Percentiles rank a stretch among this genome's conserved stretches.
phyloP scores from a whole-genome alignment of 2,113 vertebrate species.

The Leiothrix lutea region DNA sequence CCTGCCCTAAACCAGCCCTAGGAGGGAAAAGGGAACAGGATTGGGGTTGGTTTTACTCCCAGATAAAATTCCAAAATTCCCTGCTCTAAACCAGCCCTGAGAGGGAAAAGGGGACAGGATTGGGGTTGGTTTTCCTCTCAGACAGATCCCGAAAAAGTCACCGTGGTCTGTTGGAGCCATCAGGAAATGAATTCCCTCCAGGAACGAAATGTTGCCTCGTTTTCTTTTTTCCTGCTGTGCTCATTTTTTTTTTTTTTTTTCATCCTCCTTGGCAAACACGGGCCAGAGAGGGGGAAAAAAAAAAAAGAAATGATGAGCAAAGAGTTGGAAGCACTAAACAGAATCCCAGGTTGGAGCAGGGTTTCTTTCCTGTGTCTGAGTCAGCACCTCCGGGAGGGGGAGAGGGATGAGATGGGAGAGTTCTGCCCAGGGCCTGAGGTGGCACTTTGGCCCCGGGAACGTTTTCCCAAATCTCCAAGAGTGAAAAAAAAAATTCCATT shows the following conservation, averaged over 20 bases:
- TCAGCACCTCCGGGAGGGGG: not conserved
- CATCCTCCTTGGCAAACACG: not conserved
- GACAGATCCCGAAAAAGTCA: not conserved
- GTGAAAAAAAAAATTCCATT: not conserved
- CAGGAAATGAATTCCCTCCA: not conserved
- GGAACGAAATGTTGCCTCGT: not conserved
- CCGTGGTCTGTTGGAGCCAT: not conserved
- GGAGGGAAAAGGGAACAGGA: not conserved
- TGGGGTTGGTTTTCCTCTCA: not conserved
- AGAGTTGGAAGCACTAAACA: not conserved
- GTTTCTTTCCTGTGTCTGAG: not conserved
- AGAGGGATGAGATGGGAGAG: not conserved
- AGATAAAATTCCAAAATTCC: not conserved
- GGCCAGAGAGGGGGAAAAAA: too few species aligned
- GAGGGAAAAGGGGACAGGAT: accelerated
- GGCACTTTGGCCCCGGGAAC: accelerated
- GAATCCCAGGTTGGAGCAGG: not conserved
- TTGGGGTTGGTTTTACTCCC: too few species aligned
- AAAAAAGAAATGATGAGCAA: accelerated
- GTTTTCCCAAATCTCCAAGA: not conserved
- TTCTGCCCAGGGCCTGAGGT: not conserved
- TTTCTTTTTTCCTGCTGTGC: not conserved
- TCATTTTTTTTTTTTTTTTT: too few species aligned
- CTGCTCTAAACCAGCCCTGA: too few species aligned
- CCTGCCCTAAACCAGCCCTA: not conserved